Conservation (phyloP, 2,888 invertebrate genomes). For the Drosophila meridiana region DNA sequence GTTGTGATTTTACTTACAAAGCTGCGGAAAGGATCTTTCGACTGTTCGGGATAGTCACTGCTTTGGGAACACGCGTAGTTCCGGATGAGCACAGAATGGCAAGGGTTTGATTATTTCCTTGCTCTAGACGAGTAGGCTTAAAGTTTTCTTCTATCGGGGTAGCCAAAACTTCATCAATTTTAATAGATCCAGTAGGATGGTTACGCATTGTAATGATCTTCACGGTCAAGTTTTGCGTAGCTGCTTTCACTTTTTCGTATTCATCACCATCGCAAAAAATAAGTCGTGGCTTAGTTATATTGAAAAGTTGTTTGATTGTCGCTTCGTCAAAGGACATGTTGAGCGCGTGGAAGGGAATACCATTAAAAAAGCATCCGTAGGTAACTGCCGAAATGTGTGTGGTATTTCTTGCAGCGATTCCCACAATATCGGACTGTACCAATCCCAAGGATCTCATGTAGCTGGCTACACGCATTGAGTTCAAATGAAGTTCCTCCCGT, state of each 20-base stretch:
- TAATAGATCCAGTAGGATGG: slow-evolving; percentile 36
- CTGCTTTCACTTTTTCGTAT: slow-evolving; percentile 50
- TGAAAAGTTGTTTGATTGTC: slow-evolving; percentile 53
- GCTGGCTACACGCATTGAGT: slow-evolving; percentile 68
- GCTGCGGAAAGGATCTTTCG: slow-evolving; percentile 29
- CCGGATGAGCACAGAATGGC: slow-evolving; percentile 82
- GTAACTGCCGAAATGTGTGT: slow-evolving; percentile 67
- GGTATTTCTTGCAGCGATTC: slow-evolving; percentile 72
- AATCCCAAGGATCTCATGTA: slow-evolving; percentile 59
- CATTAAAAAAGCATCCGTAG: slow-evolving; percentile 75
- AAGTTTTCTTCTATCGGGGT: slow-evolving; percentile 47
- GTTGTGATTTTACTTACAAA: slow-evolving; percentile 30
- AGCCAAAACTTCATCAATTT: slow-evolving; percentile 46
- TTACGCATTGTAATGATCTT: slow-evolving; percentile 68
- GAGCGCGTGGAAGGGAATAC: slow-evolving; percentile 68
- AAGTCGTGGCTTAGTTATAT: slow-evolving; percentile 64
- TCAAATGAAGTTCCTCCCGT: slow-evolving; percentile 51
- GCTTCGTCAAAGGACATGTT: slow-evolving; percentile 52
- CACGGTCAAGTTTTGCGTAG: slow-evolving; percentile 25
- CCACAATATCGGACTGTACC: slow-evolving; percentile 69
- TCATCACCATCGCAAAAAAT: slow-evolving; percentile 74
- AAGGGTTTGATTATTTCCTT: slow-evolving; percentile 72
- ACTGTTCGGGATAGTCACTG: slow-evolving; percentile 65
- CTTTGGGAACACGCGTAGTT: slow-evolving; percentile 81
- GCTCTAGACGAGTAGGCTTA: slow-evolving; percentile 59